phyloP scores from a whole-genome alignment of 2,113 vertebrate species.

The Leiothrix lutea region DNA sequence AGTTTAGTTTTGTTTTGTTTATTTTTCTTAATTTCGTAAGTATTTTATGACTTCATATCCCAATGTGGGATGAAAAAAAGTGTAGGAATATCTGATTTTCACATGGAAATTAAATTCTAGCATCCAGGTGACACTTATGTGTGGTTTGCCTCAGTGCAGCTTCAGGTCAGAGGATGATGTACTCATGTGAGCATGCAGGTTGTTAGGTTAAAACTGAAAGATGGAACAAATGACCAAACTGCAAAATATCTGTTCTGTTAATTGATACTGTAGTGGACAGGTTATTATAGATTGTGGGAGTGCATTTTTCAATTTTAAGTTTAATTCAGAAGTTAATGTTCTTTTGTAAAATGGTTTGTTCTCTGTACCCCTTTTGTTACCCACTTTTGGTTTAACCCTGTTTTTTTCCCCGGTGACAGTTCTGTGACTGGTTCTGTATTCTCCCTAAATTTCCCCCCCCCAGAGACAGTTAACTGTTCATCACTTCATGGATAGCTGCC shows the following conservation, averaged over 20 bases:
- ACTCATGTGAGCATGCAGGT: rapidly evolving
- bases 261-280: neutral
- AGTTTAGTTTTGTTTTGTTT: neutral
- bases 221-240: neutral
- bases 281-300: neutral
- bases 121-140: neutral
- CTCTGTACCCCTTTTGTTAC: too few species aligned
- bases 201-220: neutral
- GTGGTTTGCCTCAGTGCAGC: neutral
- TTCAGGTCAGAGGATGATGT: neutral
- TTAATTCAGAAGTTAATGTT: too few species aligned
- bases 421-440: too few species aligned
- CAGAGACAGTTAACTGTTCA: too few species aligned
- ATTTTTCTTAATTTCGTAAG: neutral
- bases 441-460: too few species aligned
- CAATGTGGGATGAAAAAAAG: neutral
- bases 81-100: neutral
- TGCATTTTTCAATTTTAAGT: too few species aligned
- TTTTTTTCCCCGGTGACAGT: too few species aligned
- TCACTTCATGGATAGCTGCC: too few species aligned
- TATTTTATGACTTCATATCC: neutral
- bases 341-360: too few species aligned
- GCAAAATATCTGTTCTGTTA: neutral
- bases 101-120: neutral
- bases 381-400: too few species aligned